Percentiles rank a stretch among this genome's conserved stretches.
These are phyloP conservation scores for Diachrysia chrysitis DNA, from an alignment of 2,888 invertebrate species.

Conservation along the genomic window DNA sequence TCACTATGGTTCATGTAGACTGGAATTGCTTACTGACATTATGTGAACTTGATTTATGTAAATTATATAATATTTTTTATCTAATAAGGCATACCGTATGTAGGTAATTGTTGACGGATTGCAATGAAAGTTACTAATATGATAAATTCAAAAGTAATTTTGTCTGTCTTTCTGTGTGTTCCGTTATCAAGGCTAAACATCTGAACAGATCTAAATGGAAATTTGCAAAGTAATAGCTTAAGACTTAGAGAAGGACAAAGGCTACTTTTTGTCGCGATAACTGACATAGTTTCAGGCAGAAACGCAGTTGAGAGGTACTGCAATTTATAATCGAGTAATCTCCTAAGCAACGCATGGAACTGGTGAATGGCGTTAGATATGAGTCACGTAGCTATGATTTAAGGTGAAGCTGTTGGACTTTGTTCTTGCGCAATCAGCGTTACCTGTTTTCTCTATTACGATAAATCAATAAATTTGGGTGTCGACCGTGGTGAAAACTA, in stretches of 20 bases:
- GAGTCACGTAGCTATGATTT: slow-evolving; percentile 24
- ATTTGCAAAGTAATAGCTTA: neutral
- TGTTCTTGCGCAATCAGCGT: slow-evolving; percentile 18
- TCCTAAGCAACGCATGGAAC: neutral
- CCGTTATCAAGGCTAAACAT: neutral
- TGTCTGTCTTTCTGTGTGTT: no score
- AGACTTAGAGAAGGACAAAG: neutral
- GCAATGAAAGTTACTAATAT: neutral
- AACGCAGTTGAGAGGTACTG: neutral
- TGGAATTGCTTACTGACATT: neutral
- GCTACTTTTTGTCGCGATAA: neutral
- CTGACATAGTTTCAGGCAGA: neutral
- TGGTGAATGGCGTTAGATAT: slow-evolving; percentile 20
- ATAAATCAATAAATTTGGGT: slow-evolving; percentile 29
- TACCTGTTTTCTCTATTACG: slow-evolving; percentile 26
- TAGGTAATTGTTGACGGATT: neutral
- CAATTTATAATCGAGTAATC: slow-evolving; percentile 3
- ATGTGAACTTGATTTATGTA: neutral
- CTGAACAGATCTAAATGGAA: neutral
- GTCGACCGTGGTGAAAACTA: slow-evolving; percentile 37
- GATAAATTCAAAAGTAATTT: no score
- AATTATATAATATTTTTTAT: neutral
- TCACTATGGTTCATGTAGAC: neutral
- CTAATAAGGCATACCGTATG: neutral
- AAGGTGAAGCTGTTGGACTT: slow-evolving; percentile 10